Percentiles rank a stretch among this genome's conserved stretches.
Evolutionary conservation across 1,140 invertebrate genomes (phyloP).

Genomic region (Amyelois transitella): DNA sequence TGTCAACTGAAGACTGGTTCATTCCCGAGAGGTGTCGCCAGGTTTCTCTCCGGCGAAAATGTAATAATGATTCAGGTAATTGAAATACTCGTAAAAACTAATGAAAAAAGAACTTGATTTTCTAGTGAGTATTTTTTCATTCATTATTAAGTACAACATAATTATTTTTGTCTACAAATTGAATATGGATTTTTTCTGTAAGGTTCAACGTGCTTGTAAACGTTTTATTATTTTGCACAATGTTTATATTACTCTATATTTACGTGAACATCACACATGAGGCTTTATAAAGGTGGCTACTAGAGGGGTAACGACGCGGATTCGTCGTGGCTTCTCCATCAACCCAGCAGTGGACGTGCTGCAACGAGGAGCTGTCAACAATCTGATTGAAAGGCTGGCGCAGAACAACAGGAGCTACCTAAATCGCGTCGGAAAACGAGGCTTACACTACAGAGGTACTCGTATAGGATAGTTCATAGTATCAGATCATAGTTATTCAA

Average conservation of each 20-base stretch:
- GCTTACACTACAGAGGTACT: conserved; percentile 11
- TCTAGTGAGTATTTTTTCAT: no score
- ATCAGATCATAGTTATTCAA: no score
- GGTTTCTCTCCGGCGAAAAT: background rate
- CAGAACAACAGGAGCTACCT: conserved; percentile 73
- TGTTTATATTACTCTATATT: background rate
- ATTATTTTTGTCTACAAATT: background rate
- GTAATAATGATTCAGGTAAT: background rate
- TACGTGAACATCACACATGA: conserved; percentile 2
- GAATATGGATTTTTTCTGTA: no score
- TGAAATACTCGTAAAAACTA: background rate
- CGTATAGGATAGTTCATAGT: no score
- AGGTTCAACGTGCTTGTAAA: no score
- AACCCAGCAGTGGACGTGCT: conserved; percentile 74
- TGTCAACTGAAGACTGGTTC: conserved; percentile 21
- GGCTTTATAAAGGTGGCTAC: conserved; percentile 31
- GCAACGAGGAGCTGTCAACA: conserved; percentile 80
- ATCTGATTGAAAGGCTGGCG: conserved; percentile 74
- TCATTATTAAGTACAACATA: no score
- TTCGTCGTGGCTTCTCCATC: conserved; percentile 41
- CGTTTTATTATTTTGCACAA: no score
- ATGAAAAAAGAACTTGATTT: no score
- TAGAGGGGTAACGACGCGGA: conserved; percentile 23
- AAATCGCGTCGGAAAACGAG: conserved; percentile 75
- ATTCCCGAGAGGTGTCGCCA: conserved; percentile 4